Percentiles rank a stretch among this genome's conserved stretches.
Evolutionary conservation across 1,140 invertebrate species (phyloP).

Genomic region (roundworm (Caenorhabditis elegans)): DNA sequence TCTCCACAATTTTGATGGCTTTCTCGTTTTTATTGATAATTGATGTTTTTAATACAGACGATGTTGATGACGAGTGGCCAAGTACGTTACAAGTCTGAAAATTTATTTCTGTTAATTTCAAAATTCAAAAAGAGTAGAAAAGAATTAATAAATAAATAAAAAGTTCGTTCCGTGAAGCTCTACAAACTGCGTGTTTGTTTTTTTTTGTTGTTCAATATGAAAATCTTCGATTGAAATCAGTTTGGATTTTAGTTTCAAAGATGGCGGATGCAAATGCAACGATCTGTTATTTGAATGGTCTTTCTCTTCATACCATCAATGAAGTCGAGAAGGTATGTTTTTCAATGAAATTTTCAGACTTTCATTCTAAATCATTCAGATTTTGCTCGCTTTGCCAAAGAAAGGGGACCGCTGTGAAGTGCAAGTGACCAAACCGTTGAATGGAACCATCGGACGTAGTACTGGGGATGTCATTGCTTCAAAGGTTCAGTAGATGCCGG

Average conservation of each 20-base stretch:
- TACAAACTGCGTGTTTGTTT: too few species aligned
- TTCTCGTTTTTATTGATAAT: neutral
- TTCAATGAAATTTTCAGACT: too few species aligned
- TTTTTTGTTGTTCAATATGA: too few species aligned
- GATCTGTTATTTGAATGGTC: neutral
- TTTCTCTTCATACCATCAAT: conserved; percentile 7
- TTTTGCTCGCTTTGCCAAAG: neutral
- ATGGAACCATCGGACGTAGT: neutral
- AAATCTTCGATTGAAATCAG: too few species aligned
- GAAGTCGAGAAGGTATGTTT: neutral
- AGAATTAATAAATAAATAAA: too few species aligned
- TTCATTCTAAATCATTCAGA: neutral
- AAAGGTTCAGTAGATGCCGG: neutral
- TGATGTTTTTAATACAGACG: neutral
- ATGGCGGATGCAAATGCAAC: conserved; percentile 14
- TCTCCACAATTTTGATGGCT: neutral
- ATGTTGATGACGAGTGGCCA: neutral
- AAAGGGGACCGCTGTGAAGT: neutral
- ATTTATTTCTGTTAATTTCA: too few species aligned
- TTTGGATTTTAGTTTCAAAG: neutral
- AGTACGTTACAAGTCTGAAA: neutral
- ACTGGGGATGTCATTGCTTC: neutral
- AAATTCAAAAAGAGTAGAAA: too few species aligned
- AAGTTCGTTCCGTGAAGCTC: too few species aligned
- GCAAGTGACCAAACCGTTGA: neutral